A percentile compares a stretch with the other conserved stretches of the same genome.
Conservation (phyloP, 2,113 vertebrate genomes). For the Isichthys henryi region DNA sequence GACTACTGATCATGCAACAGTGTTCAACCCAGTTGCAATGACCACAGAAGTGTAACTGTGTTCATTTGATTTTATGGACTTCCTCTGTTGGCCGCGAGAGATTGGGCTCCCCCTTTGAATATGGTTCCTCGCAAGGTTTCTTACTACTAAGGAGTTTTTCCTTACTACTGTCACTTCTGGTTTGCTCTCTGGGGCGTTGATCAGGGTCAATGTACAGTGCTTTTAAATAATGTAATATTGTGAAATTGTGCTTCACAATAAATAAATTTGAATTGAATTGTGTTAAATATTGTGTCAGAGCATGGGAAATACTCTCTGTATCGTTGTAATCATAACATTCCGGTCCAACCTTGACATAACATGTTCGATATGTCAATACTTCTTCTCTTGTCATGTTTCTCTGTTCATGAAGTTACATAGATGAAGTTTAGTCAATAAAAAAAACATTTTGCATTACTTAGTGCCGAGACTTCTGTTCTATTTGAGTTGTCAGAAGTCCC, state of each 20-base stretch:
- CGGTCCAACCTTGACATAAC: neutral
- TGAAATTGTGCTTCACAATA: neutral
- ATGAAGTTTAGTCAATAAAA: neutral
- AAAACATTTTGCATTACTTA: neutral
- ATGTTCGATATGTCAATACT: neutral
- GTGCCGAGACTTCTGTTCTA: neutral
- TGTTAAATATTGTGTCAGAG: neutral
- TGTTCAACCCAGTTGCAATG: neutral
- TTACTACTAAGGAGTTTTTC: neutral
- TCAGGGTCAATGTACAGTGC: neutral
- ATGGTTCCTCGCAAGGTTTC: neutral
- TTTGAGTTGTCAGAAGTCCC: neutral
- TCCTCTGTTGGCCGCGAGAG: neutral
- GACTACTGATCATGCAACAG: neutral
- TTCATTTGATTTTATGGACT: neutral
- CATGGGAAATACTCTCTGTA: neutral
- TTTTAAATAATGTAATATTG: neutral
- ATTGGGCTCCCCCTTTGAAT: neutral
- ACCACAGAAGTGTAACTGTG: neutral
- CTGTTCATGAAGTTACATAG: neutral
- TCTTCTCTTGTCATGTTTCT: neutral
- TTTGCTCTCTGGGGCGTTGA: neutral
- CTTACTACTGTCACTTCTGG: neutral
- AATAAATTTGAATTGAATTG: neutral
- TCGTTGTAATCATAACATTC: neutral